Evolutionary conservation across 2,888 invertebrate genomes (phyloP), one percentile per base, ranked within the genome.

Genomic region (Dermolepida albohirtum): DNA sequence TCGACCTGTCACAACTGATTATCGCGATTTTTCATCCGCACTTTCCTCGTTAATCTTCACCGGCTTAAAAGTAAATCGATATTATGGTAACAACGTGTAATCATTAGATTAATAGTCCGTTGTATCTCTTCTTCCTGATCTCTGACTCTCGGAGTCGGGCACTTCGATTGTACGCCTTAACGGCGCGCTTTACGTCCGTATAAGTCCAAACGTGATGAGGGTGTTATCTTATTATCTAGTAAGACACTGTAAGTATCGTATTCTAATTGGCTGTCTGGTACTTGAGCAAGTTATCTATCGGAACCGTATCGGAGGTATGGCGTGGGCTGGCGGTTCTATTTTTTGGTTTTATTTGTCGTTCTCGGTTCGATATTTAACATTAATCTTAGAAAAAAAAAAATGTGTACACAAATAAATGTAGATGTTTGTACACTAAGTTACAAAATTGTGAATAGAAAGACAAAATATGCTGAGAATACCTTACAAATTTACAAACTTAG

Each of bases 221-320:
- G 55, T 66, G 73, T 74, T 75, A 75, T 74, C 74, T 73, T 64
- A 71, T 73, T 73, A 75, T 75, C 73, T 72, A 69, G 39, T 71
- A 63, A 70, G 70, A 71, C 74, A 71, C 70, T 64, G 71, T 72
- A 72, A 71, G 72, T 72, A 74, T 72, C 72, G 74, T 73, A 75
- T 75, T 75, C 77, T 76, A 78, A 78, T 78, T 77, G 75, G 74
- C 69, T 70, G 70, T 69, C 70, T 73, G 69, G 69, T 71, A 67
- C 52, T n/a, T 12, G 62, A 64, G 49, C 67, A 59, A 65, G 66
- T 64, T 67, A 68, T 68, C 65, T 64, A 68, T 64, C 65, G 10
- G 34, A 34, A 55, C 50, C 12, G 27, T 34, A 34, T 34, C 34
- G 34, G 34, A 2, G 34, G 34, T 34, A 11, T 11, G 49, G 47